Conservation (phyloP, 2,797 vertebrate genomes). For the Parauchenoglanis ngamensis region DNA sequence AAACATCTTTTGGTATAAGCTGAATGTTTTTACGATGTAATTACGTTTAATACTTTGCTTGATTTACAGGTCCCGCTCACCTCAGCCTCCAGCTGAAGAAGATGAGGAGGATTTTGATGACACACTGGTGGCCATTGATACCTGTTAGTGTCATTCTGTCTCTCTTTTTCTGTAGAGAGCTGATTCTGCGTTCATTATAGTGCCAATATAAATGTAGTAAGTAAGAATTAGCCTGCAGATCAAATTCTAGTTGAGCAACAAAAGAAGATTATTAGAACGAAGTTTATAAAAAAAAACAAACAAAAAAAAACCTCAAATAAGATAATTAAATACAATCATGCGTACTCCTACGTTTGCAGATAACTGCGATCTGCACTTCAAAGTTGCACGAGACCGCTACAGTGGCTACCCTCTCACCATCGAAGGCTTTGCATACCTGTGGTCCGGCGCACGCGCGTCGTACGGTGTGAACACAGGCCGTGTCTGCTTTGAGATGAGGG, state of each 20-base stretch:
- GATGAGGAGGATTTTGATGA: conserved; percentile 93
- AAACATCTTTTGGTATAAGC: not conserved
- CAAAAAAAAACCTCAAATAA: conserved; percentile 10
- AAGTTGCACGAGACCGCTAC: conserved; percentile 88
- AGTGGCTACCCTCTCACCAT: conserved; percentile 92
- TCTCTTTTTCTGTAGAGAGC: not conserved
- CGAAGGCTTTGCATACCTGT: conserved; percentile 92
- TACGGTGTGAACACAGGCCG: conserved; percentile 84
- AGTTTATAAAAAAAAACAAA: not conserved
- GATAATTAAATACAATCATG: not conserved
- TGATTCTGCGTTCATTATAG: not conserved
- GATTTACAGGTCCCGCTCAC: conserved; percentile 82
- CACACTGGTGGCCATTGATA: conserved; percentile 86
- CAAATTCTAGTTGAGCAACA: not conserved
- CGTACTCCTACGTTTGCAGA: conserved; percentile 67
- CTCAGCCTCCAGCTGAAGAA: conserved; percentile 89
- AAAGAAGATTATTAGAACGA: not conserved
- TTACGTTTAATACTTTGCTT: not conserved
- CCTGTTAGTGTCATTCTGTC: conserved; percentile 74
- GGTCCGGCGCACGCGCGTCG: conserved; percentile 90
- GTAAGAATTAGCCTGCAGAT: not conserved
- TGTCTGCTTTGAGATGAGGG: conserved; percentile 93
- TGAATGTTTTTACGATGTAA: too few species aligned
- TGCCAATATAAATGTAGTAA: not conserved
- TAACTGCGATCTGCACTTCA: conserved; percentile 85